Evolutionary conservation across 2,888 invertebrate genomes (phyloP).

Genomic region (Tupiocoris notatus): DNA sequence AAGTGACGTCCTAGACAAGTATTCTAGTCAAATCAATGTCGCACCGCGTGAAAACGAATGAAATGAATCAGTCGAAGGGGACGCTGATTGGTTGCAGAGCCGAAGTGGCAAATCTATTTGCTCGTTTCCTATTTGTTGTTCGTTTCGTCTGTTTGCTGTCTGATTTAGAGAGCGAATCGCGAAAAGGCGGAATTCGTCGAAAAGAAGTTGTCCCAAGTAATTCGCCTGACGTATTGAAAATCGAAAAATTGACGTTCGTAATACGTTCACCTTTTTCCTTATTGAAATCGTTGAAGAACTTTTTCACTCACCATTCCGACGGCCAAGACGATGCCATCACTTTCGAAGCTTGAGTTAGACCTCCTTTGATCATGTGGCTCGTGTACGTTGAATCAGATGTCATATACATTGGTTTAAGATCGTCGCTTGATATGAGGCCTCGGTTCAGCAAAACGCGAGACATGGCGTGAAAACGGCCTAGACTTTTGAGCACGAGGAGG

Average conservation of each 20-base stretch:
- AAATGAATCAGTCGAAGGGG: too few relatives aligned
- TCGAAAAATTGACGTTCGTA: too few relatives aligned
- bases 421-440: conserved; percentile 27
- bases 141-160: conserved; percentile 5
- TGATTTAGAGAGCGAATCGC: neutral
- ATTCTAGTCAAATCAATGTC: too few relatives aligned
- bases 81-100: conserved; percentile 7
- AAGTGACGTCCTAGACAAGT: too few relatives aligned
- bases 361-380: conserved; percentile 25
- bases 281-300: too few relatives aligned
- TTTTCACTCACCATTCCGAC: conserved; percentile 39
- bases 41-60: too few relatives aligned
- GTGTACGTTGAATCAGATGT: conserved; percentile 16
- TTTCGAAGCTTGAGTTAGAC: conserved; percentile 17
- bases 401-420: conserved; percentile 30
- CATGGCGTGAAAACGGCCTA: conserved; percentile 43
- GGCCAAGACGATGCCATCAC: conserved; percentile 39
- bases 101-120: conserved; percentile 17
- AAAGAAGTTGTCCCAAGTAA: too few relatives aligned
- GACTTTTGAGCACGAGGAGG: conserved; percentile 28
- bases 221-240: too few relatives aligned
- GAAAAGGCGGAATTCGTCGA: too few relatives aligned
- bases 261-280: too few relatives aligned
- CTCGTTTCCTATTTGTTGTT: conserved; percentile 11
- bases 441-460: conserved; percentile 18